Evolutionary conservation across 2,888 invertebrate genomes (phyloP).

Genomic region (Salticus scenicus): DNA sequence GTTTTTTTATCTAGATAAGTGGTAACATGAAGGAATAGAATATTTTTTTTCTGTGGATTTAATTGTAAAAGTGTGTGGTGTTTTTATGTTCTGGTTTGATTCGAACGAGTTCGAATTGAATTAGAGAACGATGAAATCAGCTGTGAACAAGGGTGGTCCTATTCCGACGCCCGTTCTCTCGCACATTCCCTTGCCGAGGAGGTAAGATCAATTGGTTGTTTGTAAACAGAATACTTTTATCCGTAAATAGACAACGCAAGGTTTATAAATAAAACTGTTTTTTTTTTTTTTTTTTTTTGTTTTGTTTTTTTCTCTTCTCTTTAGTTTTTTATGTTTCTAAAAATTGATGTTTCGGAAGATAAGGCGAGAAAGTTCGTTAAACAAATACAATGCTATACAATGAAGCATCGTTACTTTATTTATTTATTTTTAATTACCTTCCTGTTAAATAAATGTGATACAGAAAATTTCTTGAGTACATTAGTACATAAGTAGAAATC

Average conservation of each 20-base stretch:
- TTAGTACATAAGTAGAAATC: too few relatives aligned
- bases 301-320: too few relatives aligned
- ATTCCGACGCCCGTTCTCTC: conserved; percentile 30
- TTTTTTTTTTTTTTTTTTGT: neutral
- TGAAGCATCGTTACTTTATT: too few relatives aligned
- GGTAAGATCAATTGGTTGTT: conserved; percentile 48
- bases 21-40: neutral
- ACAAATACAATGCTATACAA: too few relatives aligned
- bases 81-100: conserved; percentile 43
- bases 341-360: too few relatives aligned
- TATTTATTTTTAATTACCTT: too few relatives aligned
- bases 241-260: neutral
- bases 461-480: too few relatives aligned
- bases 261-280: conserved; percentile 5
- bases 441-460: too few relatives aligned
- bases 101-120: conserved; percentile 60
- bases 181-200: conserved; percentile 52
- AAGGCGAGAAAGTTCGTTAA: too few relatives aligned
- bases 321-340: too few relatives aligned
- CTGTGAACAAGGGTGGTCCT: conserved; percentile 41
- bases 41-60: neutral
- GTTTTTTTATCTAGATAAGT: neutral
- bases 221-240: conserved; percentile 38
- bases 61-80: neutral
- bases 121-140: conserved; percentile 57